A percentile compares a stretch with the other conserved stretches of the same genome.
phyloP scores from a whole-genome alignment of 2,888 invertebrate species.

The Uloborus plumipes region DNA sequence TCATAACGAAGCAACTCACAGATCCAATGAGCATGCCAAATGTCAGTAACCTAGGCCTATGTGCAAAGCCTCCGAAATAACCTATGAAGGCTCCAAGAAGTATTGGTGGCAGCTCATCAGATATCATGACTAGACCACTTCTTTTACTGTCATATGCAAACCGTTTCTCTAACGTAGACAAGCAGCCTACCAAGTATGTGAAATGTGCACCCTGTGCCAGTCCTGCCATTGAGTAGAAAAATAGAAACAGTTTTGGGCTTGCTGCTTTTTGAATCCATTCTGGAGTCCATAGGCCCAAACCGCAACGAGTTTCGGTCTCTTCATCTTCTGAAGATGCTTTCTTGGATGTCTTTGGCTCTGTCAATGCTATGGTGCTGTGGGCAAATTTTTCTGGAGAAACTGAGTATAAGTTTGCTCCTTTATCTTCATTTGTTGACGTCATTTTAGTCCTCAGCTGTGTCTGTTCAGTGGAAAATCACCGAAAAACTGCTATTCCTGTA shows the following conservation, averaged over 20 bases:
- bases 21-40: constrained; percentile 55
- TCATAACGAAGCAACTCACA: constrained; percentile 50
- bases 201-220: constrained; percentile 65
- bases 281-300: constrained; percentile 65
- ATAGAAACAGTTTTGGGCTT: constrained; percentile 60
- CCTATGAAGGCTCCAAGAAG: constrained; percentile 63
- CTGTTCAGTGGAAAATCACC: too few relatives aligned
- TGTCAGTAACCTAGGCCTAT: constrained; percentile 62
- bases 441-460: not conserved
- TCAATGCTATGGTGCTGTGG: constrained; percentile 38
- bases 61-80: constrained; percentile 62
- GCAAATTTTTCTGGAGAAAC: constrained; percentile 37
- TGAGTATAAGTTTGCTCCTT: constrained; percentile 25
- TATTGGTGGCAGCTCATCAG: constrained; percentile 63
- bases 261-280: constrained; percentile 65
- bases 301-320: constrained; percentile 46
- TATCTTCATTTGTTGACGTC: constrained; percentile 17
- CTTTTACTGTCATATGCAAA: constrained; percentile 65
- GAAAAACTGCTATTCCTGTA: too few relatives aligned
- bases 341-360: constrained; percentile 14
- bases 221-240: constrained; percentile 58
- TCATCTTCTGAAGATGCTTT: not conserved
- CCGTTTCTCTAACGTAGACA: constrained; percentile 66
- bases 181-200: constrained; percentile 62
- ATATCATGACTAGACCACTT: constrained; percentile 65